Conservation (phyloP, 64 coral and sea anemone genomes). For the Pachyseris speciosa region DNA sequence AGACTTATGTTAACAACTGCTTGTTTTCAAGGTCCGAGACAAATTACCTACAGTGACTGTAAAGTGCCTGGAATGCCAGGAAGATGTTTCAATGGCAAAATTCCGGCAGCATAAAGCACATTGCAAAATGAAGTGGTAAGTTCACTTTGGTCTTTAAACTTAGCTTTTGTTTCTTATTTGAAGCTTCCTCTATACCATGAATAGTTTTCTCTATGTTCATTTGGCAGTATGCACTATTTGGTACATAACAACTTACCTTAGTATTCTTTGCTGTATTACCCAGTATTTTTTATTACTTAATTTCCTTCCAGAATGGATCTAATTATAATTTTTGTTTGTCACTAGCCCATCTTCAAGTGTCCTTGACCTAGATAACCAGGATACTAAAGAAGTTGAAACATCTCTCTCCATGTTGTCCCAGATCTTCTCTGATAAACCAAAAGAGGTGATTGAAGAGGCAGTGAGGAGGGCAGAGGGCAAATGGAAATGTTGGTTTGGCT, state of each 20-base stretch:
- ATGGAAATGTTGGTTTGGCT: conserved; percentile 33
- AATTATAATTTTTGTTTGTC: conserved; percentile 4
- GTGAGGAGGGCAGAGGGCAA: conserved; percentile 23
- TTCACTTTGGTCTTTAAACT: not conserved
- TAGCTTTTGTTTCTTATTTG: not conserved
- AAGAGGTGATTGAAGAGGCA: conserved; percentile 29
- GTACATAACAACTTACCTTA: not conserved
- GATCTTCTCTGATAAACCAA: conserved; percentile 42
- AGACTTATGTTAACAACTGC: not conserved
- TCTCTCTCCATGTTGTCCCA: conserved; percentile 40
- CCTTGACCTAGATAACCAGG: conserved; percentile 9
- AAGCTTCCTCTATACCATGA: not conserved
- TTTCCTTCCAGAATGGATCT: not conserved
- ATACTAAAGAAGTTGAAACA: conserved; percentile 3
- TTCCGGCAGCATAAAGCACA: not conserved
- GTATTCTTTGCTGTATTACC: not conserved
- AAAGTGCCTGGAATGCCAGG: not conserved
- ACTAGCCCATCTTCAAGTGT: not conserved
- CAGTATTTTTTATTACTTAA: not conserved
- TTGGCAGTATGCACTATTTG: not conserved
- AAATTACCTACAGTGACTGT: not conserved
- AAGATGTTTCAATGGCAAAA: not conserved
- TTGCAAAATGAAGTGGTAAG: conserved; percentile 1
- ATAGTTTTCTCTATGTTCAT: not conserved
- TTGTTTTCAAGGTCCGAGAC: conserved; percentile 13